phyloP scores from a whole-genome alignment of 2,888 invertebrate genomes.

The Mythimna ferrago region DNA sequence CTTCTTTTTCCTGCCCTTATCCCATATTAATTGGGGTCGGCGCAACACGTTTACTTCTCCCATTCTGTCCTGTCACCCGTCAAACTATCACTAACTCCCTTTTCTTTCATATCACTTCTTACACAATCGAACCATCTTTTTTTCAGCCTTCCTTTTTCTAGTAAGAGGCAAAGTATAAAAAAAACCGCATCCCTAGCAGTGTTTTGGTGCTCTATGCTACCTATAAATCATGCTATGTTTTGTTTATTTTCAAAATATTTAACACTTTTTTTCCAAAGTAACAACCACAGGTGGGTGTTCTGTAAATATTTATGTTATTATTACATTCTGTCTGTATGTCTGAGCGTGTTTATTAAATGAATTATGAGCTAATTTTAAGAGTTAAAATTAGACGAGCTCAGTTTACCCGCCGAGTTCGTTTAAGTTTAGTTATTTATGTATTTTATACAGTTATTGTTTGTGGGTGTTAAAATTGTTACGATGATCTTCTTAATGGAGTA shows the following conservation, averaged over 20 bases:
- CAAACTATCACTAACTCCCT: too few relatives aligned
- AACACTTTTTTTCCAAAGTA: conserved; percentile 55
- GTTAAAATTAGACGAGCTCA: conserved; percentile 29
- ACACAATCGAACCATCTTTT: too few relatives aligned
- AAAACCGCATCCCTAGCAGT: too few relatives aligned
- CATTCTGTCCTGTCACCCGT: too few relatives aligned
- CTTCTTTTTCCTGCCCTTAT: too few relatives aligned
- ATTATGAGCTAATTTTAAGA: conserved; percentile 52
- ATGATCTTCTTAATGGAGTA: conserved; percentile 10
- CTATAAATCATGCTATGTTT: conserved; percentile 52
- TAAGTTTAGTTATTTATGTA: conserved; percentile 25
- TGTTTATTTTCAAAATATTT: conserved; percentile 65
- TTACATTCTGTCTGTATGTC: conserved; percentile 49
- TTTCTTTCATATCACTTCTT: too few relatives aligned
- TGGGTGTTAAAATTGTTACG: neutral
- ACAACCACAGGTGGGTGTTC: conserved; percentile 52
- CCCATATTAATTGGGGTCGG: too few relatives aligned
- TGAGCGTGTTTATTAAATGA: conserved; percentile 50
- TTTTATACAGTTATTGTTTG: conserved; percentile 4
- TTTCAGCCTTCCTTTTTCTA: too few relatives aligned
- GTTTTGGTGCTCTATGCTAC: neutral
- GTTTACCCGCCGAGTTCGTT: conserved; percentile 19
- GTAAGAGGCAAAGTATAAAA: too few relatives aligned
- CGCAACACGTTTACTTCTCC: too few relatives aligned
- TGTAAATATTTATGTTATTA: conserved; percentile 60